Evolutionary conservation across 2,797 vertebrate species (phyloP), one percentile per base, ranked within the genome.

Genomic region (Sphaeramia orbicularis): DNA sequence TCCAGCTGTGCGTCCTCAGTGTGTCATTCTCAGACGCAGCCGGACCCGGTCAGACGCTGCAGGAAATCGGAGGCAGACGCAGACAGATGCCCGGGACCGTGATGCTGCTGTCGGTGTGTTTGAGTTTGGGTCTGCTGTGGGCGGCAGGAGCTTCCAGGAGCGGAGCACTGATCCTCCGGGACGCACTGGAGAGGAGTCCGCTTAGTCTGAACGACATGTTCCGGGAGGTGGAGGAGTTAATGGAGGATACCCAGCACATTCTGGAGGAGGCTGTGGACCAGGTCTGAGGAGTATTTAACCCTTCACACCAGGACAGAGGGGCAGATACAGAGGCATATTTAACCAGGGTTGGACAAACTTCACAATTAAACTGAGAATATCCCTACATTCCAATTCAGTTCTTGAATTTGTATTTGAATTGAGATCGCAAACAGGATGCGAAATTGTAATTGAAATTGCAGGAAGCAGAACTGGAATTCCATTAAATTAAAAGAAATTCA

Each of bases 241-340:
- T 97, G 95, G 95, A 96, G 84, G 96, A 99, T 89, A 97, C 96
- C 4, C 95, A 96, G 86, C 91, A 96, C 80, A 96, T 96, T 69
- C 90, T 98, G 86, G 94, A 95, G 74, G 96, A 96, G 85, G 96
- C 97, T 0, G 96, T 96, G 60, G 93, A 96, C 68, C 95, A 98
- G 97, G 97, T 98, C 91, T 83, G 90, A 72, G 68, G 84, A 78
- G 68, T 27, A 2, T 69, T 74, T 53, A 66, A 42, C 36, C 18
- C 52, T 32, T 58, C 19, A 56, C 16, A 41, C 18, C 50, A 24
- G 45, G 14, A 4, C 18, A 27, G 12, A 13, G 10, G 47, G 9
- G 65, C 5, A 43, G 15, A 15, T 16, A 10, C 36, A 3, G 1
- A 41, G 4, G 24, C 24, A n/a, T n/a, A n/a, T n/a, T n/a, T n/a